Conservation (phyloP, 2,888 invertebrate genomes). For the Iphiclides podalirius region DNA sequence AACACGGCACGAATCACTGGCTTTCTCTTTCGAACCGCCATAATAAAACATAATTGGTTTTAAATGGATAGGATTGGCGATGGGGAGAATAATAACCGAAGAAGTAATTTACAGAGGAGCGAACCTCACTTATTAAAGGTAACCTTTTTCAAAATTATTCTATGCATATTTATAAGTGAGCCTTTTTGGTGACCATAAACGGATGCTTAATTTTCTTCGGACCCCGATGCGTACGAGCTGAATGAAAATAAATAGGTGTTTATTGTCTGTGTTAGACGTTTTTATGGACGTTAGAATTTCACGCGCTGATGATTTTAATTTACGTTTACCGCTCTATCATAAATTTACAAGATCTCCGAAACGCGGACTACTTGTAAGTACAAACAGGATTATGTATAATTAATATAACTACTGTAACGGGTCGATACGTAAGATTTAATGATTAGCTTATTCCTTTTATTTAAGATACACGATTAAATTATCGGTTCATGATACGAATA, state of each 20-base stretch:
- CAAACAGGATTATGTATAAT: constrained; percentile 2
- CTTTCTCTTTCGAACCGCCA: constrained; percentile 48
- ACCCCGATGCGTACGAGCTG: background rate
- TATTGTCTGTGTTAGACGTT: constrained; percentile 25
- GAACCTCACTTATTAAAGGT: constrained; percentile 52
- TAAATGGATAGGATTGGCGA: constrained; percentile 77
- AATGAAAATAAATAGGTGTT: constrained; percentile 26
- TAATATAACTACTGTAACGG: constrained; percentile 3
- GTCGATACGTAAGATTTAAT: constrained; percentile 7
- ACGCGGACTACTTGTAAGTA: constrained; percentile 11
- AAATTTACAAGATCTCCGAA: constrained; percentile 2
- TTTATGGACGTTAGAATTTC: constrained; percentile 24
- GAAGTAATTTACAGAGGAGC: constrained; percentile 60
- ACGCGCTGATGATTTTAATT: constrained; percentile 20
- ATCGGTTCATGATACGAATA: no score
- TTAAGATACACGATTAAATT: no score
- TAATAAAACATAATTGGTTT: constrained; percentile 79
- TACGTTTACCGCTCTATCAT: constrained; percentile 14
- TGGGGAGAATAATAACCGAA: constrained; percentile 55
- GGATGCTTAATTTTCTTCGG: constrained; percentile 19
- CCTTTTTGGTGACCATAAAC: constrained; percentile 41
- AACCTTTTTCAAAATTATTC: constrained; percentile 51
- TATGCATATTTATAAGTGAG: constrained; percentile 62
- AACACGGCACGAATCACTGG: constrained; percentile 32
- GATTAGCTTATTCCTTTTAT: no score